Evolutionary conservation across 2,797 vertebrate species (phyloP), one percentile per base, ranked within the genome.

Genomic region (Hozukius guyotensis): DNA sequence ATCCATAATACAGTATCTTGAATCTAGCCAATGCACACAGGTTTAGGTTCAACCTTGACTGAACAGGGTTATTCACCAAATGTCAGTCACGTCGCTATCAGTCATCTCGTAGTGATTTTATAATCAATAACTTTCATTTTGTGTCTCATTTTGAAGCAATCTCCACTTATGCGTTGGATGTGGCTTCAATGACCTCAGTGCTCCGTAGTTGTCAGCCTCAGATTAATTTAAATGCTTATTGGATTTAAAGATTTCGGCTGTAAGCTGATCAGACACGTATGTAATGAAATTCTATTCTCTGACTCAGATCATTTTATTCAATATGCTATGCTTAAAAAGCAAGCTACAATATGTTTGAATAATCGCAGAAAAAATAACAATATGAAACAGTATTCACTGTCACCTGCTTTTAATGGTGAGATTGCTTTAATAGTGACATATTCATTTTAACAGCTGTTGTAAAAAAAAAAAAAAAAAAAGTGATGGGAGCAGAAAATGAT

Each of bases 141-240:
- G 9, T 36, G 24, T 38, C 20, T 71, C 1, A 9, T 53, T 70
- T 52, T 72, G 5, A 60, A 25, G 34, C n/a, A 8, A 65, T 27
- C 36, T 64, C 25, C 18, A 22, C 53, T 62, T 13, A 75, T 55
- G 32, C 8, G 10, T 22, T 69, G 27, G 16, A 32, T 67, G 56
- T 38, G 42, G 52, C 56, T 62, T 31, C 65, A n/a, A n/a, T 65
- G 77, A 73, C 55, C 38, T 67, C 20, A 5, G 62, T 18, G 25
- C 49, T 75, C 61, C 12, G 24, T 1, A 8, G 25, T 75, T 64
- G 34, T 78, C 53, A 57, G n/a, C 11, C 16, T 34, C 38, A 73
- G 11, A 85, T 87, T 65, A 10, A 46, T 86, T 80, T 12, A 61
- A 74, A 84, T 38, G 38, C 49, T 81, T 72, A 85, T 59, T 69